Base-by-base conservation (phyloP, 2,797 vertebrate genomes). In the Anas bahamensis region DNA sequence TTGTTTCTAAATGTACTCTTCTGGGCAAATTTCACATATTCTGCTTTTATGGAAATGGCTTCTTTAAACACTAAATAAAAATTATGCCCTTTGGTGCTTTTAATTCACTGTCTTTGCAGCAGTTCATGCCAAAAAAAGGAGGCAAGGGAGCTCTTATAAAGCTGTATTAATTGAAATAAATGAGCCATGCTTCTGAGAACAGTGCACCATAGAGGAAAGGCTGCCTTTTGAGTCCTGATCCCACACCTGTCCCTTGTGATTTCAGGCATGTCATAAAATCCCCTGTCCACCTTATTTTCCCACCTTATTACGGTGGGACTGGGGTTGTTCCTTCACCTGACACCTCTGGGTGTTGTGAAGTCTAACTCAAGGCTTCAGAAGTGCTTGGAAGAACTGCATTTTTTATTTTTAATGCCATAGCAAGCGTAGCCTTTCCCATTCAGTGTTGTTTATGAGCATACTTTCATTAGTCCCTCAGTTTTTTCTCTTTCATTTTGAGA, bases 151-250 rank as follows among this genome's bases (percentile, higher is more conserved):
- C 76, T 64, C 74, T 95, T 94, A 84, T 46, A 80, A 71, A 76
- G 53, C 56, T 61, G 63, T 82, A 91, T 93, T 95, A 96, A 96
- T 96, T 95, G 93, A 96, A 96, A 95, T 88, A 96, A 95, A 94
- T 78, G 85, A 92, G 72, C 87, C 91, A 66, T 93, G 85, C 74
- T 93, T 86, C 7, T 42, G 89, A 83, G 87, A 95, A 76, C 85
- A 92, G 76, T 68, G 71, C 17, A 41, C 66, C 90, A 79, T 74
- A 86, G 89, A 91, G 86, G 44, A 92, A 92, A 31, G 91, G 78
- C 80, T 95, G 93, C 86, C 83, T 94, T 79, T 82, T 88, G 77
- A 88, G 60, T 94, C 68, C 68, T 68, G 74, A 57, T 93, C 74
- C 82, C 71, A 42, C 3, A 65, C 44, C 60, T 73, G 56, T 74